Evolutionary conservation across 1,140 invertebrate species (phyloP).

Genomic region (Bombus huntii): DNA sequence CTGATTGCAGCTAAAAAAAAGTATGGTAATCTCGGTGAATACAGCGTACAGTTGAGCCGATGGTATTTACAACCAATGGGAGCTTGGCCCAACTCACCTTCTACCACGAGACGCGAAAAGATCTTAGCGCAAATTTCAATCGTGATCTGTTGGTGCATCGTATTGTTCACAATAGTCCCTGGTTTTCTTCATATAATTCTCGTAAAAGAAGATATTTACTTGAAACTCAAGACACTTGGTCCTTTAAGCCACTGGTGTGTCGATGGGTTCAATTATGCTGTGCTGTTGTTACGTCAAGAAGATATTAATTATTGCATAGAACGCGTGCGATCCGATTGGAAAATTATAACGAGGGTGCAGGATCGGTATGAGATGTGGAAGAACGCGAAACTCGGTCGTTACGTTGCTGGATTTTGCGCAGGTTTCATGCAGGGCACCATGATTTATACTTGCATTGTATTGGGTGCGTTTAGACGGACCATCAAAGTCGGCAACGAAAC

Average conservation of each 20-base stretch:
- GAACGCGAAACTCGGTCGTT: slow-evolving; percentile 37
- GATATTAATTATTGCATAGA: slow-evolving; percentile 49
- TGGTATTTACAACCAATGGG: slow-evolving; percentile 56
- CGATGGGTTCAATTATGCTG: slow-evolving; percentile 32
- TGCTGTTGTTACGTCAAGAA: slow-evolving; percentile 12
- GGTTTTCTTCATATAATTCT: slow-evolving; percentile 15
- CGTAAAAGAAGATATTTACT: slow-evolving; percentile 7
- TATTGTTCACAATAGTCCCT: slow-evolving; percentile 11
- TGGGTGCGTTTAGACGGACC: background rate
- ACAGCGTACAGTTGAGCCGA: slow-evolving; percentile 39
- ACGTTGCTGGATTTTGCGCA: slow-evolving; percentile 43
- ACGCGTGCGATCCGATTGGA: slow-evolving; percentile 55
- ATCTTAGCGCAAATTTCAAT: background rate
- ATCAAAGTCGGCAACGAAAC: background rate
- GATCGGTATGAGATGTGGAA: slow-evolving; percentile 54
- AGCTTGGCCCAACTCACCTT: slow-evolving; percentile 32
- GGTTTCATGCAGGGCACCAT: slow-evolving; percentile 54
- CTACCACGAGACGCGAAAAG: background rate
- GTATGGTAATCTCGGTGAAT: slow-evolving; percentile 1
- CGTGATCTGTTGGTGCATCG: background rate
- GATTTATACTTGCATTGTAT: slow-evolving; percentile 19
- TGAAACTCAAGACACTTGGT: slow-evolving; percentile 31
- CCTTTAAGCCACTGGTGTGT: slow-evolving; percentile 47
- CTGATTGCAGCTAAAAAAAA: background rate
- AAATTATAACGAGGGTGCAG: background rate